Conservation (phyloP, 53 echinoderm and acorn worm species). For the Temnopleurus reevesii region DNA sequence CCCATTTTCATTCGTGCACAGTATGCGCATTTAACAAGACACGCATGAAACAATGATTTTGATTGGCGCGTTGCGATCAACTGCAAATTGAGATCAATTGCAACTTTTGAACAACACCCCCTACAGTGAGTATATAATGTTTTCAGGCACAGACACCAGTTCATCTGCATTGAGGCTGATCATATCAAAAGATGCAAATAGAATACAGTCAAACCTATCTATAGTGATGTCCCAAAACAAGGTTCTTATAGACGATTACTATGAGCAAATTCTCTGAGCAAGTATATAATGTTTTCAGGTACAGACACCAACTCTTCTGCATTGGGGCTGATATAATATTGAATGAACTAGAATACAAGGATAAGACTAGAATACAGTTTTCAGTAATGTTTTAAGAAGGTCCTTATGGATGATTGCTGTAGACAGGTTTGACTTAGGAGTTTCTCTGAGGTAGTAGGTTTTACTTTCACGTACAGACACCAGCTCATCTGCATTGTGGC, state of each 20-base stretch:
- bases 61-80: no score
- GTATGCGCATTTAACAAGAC: no score
- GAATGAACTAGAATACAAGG: not conserved
- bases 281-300: conserved; percentile 37
- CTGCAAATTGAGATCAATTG: no score
- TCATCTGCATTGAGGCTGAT: not conserved
- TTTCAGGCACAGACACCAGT: conserved; percentile 51
- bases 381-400: no score
- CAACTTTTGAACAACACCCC: no score
- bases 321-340: not conserved
- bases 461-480: conserved; percentile 49
- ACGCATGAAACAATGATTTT: no score
- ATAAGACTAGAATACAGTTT: not conserved
- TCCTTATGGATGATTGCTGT: no score
- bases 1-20: no score
- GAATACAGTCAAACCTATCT: not conserved
- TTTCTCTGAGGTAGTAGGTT: conserved; percentile 5
- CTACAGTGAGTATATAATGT: conserved; percentile 18
- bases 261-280: not conserved
- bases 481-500: not conserved
- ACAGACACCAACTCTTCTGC: conserved; percentile 17
- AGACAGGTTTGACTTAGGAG: conserved; percentile 15
- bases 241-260: no score
- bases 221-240: no score
- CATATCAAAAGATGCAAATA: not conserved